phyloP scores from a whole-genome alignment of 2,113 vertebrate species.

The Malurus melanocephalus region DNA sequence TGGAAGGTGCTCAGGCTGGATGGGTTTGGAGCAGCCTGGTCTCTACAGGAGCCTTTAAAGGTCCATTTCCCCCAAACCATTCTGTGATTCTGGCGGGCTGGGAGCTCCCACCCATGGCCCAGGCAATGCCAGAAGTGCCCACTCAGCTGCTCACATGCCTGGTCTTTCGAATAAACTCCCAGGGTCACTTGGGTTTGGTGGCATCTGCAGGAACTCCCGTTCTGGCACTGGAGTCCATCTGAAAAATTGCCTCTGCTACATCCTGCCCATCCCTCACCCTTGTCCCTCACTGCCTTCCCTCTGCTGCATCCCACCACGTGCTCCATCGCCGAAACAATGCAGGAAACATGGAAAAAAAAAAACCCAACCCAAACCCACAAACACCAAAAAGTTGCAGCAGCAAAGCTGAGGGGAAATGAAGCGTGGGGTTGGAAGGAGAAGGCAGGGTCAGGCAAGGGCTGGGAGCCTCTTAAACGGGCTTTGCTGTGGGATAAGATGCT shows the following conservation, averaged over 20 bases:
- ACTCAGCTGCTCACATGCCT: not conserved
- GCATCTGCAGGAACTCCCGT: not conserved
- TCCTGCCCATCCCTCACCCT: not conserved
- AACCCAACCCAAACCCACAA: not conserved
- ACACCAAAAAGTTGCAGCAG: not conserved
- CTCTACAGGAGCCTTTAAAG: not conserved
- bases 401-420: slow-evolving; percentile 12
- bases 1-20: not conserved
- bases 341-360: not conserved
- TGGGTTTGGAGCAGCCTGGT: not conserved
- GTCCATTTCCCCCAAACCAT: not conserved
- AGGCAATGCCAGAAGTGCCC: not conserved
- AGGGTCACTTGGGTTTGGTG: not conserved
- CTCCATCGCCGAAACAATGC: not conserved
- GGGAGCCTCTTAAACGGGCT: slow-evolving; percentile 62
- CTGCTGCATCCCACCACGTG: rapidly evolving
- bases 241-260: not conserved
- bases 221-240: not conserved
- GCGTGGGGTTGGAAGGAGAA: not conserved
- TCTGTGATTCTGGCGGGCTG: not conserved
- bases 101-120: not conserved
- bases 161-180: not conserved
- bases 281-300: not conserved
- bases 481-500: slow-evolving; percentile 58
- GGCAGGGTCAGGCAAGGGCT: slow-evolving; percentile 58